Evolutionary conservation across 2,797 vertebrate genomes (phyloP), one percentile per base, ranked within the genome.

Genomic region (Sternotherus odoratus): DNA sequence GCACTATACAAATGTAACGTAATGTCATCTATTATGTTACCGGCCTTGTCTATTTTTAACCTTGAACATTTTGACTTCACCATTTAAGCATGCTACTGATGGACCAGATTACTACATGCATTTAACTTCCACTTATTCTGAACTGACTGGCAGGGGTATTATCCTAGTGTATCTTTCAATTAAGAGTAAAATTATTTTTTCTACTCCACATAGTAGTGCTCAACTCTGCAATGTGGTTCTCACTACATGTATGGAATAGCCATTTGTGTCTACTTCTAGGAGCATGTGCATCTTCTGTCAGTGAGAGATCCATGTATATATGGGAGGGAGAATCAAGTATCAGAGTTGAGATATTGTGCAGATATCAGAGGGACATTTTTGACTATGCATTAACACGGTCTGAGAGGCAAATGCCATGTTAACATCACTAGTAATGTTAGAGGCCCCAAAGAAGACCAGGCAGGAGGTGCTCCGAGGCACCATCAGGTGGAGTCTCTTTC

Each of bases 281-380:
- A 80, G 90, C 95, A 82, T 12, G 1, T 30, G 30, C 19, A 4
- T 80, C 93, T 85, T 46, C 53, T 77, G 39, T 80, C 21, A 43
- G 57, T 23, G 57, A 12, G 89, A 75, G 87, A 83, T 78, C 54
- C 23, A 72, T n/a, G 12, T 54, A 88, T 49, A 69, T 79, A 33
- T 60, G 23, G n/a, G 91, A 94, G 82, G 46, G 74, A 94, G 54
- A 92, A 33, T 15, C 87, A 94, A 92, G 88, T 60, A 93, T 86
- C 94, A 92, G 72, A 75, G 46, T 5, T 19, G 46, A 49, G 26
- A 92, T 77, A n/a, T 33, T 23, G 16, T 66, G 83, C 60, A 77
- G 72, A 74, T 90, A 12, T 84, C 95, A 72, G 60, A 54, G 80
- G 84, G 78, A 83, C 39, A 84, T 82, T 43, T 43, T 8, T 43